Percentiles rank a stretch among this genome's conserved stretches.
These are phyloP conservation scores for Euphydryas editha DNA, from an alignment of 2,888 invertebrate genomes.

Conservation along the genomic window DNA sequence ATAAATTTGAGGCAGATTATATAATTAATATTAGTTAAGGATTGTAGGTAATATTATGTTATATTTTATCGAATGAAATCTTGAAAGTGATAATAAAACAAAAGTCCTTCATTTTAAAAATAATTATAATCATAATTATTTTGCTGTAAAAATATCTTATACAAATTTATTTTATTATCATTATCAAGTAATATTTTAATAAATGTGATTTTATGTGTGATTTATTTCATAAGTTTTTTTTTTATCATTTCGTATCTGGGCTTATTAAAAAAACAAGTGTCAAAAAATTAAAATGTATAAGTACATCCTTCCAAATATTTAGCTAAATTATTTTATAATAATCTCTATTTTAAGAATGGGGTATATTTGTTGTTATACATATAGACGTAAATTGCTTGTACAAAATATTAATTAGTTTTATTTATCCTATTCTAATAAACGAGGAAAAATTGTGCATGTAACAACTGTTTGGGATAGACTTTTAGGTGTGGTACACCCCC, in stretches of 20 bases:
- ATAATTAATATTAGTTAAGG: background rate
- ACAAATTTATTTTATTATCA: constrained; percentile 1
- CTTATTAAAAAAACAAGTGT: background rate
- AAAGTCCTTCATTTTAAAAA: background rate
- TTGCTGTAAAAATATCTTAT: too few species aligned
- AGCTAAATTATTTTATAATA: constrained; percentile 4
- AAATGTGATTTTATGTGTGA: constrained; percentile 9
- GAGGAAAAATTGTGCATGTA: background rate
- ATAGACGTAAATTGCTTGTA: constrained; percentile 7
- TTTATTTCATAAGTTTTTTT: background rate
- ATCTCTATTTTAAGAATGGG: constrained; percentile 9
- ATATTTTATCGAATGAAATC: background rate
- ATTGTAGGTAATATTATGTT: background rate
- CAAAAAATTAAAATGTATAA: background rate
- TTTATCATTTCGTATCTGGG: background rate
- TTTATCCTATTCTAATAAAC: background rate
- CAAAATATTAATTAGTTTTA: background rate
- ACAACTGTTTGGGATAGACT: too few species aligned
- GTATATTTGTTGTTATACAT: constrained; percentile 7
- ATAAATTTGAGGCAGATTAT: background rate
- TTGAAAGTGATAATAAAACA: background rate
- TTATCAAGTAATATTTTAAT: background rate
- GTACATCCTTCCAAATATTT: constrained; percentile 3
- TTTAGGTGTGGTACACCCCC: too few species aligned
- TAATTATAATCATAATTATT: background rate